These are phyloP conservation scores for Stenolophus ochropezus DNA, from an alignment of 2,888 invertebrate genomes.

Conservation along the genomic window DNA sequence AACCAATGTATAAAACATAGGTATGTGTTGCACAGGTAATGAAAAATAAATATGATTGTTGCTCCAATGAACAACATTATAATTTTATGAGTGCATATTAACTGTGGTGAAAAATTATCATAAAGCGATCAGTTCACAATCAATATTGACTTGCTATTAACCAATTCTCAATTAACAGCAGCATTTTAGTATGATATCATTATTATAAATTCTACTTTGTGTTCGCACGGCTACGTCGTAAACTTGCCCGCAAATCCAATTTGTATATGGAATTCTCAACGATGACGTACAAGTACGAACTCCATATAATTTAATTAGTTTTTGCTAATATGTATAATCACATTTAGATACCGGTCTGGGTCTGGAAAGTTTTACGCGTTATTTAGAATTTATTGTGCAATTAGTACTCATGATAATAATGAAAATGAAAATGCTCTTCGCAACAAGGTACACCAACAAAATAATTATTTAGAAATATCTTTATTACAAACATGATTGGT, in stretches of 20 bases:
- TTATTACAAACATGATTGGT: no score
- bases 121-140: not conserved
- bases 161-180: not conserved
- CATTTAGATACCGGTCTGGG: not conserved
- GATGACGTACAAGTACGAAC: slow-evolving; percentile 21
- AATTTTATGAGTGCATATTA: not conserved
- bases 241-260: slow-evolving; percentile 25
- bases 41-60: no score
- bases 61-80: no score
- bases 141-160: not conserved
- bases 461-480: no score
- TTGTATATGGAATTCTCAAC: not conserved
- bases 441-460: no score
- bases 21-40: no score
- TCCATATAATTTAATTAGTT: slow-evolving; percentile 12
- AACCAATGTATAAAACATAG: no score
- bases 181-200: slow-evolving; percentile 1
- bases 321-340: slow-evolving; percentile 25
- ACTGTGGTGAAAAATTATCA: not conserved
- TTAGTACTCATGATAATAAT: not conserved
- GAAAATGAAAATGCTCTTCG: not conserved
- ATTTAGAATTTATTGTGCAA: not conserved
- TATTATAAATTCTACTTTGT: not conserved
- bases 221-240: slow-evolving; percentile 2
- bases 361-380: not conserved